A percentile compares a stretch with the other conserved stretches of the same genome.
Evolutionary conservation across 2,797 vertebrate species (phyloP).

Genomic region (Phataginus tricuspis): DNA sequence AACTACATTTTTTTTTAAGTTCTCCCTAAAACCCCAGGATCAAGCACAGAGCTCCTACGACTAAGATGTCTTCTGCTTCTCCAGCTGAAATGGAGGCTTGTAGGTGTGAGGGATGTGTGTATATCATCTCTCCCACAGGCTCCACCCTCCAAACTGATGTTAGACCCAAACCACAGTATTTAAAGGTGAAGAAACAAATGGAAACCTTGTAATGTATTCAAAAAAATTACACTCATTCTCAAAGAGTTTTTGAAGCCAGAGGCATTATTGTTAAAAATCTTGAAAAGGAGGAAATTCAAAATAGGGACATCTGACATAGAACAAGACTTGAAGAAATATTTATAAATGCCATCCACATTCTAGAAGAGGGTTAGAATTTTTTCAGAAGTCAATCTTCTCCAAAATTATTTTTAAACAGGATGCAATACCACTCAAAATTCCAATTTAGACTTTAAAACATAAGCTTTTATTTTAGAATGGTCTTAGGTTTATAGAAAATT

Average conservation of each 20-base stretch:
- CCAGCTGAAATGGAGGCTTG: not conserved
- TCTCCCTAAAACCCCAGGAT: not conserved
- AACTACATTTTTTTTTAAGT: no score
- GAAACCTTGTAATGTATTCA: not conserved
- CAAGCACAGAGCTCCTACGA: not conserved
- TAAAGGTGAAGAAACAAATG: not conserved
- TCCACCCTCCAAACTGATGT: not conserved
- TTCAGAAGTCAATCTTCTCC: not conserved
- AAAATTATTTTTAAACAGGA: constrained; percentile 23
- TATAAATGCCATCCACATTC: not conserved
- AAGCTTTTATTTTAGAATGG: not conserved
- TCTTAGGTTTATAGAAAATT: constrained; percentile 7
- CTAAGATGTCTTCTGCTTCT: not conserved
- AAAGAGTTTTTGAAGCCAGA: not conserved
- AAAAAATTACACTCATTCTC: not conserved
- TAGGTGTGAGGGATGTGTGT: not conserved
- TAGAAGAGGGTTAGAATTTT: not conserved
- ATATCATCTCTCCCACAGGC: not conserved
- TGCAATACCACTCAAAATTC: not conserved
- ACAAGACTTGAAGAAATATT: not conserved
- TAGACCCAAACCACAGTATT: not conserved
- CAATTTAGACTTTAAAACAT: not conserved
- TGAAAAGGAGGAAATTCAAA: not conserved
- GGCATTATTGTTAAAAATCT: not conserved
- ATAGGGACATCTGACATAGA: not conserved